phyloP scores from a whole-genome alignment of 2,113 vertebrate species.

The Hippocampus barbouri region DNA sequence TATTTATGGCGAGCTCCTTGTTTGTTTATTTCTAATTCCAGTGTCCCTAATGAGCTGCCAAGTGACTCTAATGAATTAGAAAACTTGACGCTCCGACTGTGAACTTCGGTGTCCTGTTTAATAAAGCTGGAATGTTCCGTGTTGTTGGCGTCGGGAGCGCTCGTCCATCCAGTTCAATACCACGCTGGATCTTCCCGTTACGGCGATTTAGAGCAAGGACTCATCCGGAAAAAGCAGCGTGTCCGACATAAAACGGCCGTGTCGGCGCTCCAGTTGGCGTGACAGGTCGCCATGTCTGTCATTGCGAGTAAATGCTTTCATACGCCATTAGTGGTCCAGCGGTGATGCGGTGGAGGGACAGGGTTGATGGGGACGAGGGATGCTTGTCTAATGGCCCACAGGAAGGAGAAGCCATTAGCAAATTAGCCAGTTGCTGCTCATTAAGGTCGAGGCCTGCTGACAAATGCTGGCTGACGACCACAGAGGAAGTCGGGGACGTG shows the following conservation, averaged over 20 bases:
- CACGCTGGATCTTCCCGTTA: not conserved
- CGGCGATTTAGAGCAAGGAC: slow-evolving; percentile 37
- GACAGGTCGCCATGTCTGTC: slow-evolving; percentile 23
- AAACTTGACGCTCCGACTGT: not conserved
- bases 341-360: slow-evolving; percentile 17
- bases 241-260: slow-evolving; percentile 39
- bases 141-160: slow-evolving; percentile 17
- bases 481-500: slow-evolving; percentile 19
- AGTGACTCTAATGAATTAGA: not conserved
- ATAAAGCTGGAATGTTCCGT: not conserved
- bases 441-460: slow-evolving; percentile 26
- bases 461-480: slow-evolving; percentile 17
- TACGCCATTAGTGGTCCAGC: slow-evolving; percentile 48
- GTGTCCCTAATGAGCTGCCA: slow-evolving; percentile 9
- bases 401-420: slow-evolving; percentile 57
- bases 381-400: slow-evolving; percentile 53
- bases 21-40: slow-evolving; percentile 7
- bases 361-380: not conserved
- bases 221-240: slow-evolving; percentile 29
- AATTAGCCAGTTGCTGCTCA: slow-evolving; percentile 56
- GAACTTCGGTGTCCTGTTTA: not conserved
- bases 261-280: slow-evolving; percentile 27
- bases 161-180: slow-evolving; percentile 41
- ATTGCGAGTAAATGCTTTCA: slow-evolving; percentile 44
- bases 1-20: not conserved